Percentiles rank a stretch among this genome's conserved stretches.
Conservation (phyloP, 2,113 vertebrate genomes). For the Pandion haliaetus region DNA sequence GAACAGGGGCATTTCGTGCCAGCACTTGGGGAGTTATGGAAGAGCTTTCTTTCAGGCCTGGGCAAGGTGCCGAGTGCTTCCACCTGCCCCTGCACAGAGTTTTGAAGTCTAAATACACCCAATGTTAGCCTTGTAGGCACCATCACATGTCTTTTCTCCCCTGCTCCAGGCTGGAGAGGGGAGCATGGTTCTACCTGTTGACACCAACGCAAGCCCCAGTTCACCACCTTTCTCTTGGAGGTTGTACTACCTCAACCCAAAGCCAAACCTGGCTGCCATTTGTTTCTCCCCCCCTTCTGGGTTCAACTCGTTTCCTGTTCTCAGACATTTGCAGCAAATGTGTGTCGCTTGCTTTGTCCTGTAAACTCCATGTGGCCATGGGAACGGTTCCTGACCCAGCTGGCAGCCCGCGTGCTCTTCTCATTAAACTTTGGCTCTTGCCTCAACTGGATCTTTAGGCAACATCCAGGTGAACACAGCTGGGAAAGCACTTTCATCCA, state of each 20-base stretch:
- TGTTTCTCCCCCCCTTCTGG: background rate
- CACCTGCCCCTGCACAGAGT: background rate
- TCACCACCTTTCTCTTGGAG: background rate
- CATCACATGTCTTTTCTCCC: background rate
- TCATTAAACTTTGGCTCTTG: slow-evolving; percentile 17
- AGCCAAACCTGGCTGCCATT: background rate
- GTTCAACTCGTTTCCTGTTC: background rate
- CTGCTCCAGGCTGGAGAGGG: background rate
- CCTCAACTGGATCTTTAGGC: slow-evolving; percentile 16
- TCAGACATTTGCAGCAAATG: slow-evolving; percentile 20
- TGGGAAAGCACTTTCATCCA: slow-evolving; percentile 43
- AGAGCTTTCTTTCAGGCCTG: background rate
- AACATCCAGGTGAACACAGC: slow-evolving; percentile 58
- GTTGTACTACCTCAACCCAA: background rate
- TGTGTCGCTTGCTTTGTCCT: slow-evolving; percentile 40
- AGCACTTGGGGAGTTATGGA: background rate
- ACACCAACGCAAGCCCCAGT: background rate
- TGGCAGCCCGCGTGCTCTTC: background rate
- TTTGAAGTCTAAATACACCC: background rate
- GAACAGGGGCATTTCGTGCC: fast-evolving
- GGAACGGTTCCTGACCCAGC: slow-evolving; percentile 52
- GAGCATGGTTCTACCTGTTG: background rate
- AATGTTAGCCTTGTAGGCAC: background rate
- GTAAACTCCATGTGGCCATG: slow-evolving; percentile 46
- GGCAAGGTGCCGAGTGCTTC: background rate